Evolutionary conservation across 2,113 vertebrate species (phyloP).

Genomic region (Nothobranchius kuhntae): DNA sequence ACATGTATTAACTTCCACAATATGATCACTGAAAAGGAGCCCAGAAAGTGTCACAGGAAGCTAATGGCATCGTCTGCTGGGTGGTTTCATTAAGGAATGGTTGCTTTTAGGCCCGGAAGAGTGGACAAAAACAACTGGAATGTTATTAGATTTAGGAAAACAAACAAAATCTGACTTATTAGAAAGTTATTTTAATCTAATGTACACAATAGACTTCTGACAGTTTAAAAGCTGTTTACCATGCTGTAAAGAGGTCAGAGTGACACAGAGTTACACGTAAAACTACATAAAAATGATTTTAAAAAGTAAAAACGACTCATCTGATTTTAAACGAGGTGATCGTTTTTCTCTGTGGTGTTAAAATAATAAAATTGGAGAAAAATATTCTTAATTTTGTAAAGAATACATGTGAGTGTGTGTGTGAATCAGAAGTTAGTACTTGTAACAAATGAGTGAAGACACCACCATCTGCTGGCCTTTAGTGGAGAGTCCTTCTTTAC

Average conservation of each 20-base stretch:
- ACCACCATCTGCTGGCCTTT: conserved; percentile 68
- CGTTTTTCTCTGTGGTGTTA: background rate
- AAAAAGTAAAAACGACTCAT: background rate
- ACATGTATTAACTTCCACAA: conserved; percentile 17
- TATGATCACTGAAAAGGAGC: background rate
- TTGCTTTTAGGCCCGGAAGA: background rate
- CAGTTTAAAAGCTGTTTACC: background rate
- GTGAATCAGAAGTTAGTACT: background rate
- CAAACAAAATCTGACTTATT: background rate
- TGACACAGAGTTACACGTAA: background rate
- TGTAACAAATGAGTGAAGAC: conserved; percentile 42
- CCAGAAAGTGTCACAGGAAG: background rate
- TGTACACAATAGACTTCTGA: background rate
- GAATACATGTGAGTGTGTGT: background rate
- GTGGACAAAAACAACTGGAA: background rate
- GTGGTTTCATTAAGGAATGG: conserved; percentile 3
- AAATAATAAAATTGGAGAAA: background rate
- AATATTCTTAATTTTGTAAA: background rate
- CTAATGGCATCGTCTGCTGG: background rate
- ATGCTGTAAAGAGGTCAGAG: background rate
- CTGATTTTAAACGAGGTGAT: background rate
- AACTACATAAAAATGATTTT: background rate
- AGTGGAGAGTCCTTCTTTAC: too few relatives aligned
- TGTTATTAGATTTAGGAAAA: background rate
- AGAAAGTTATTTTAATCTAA: background rate